Conservation (phyloP, 1,140 invertebrate species). For the Lordiphosa stackelbergi region DNA sequence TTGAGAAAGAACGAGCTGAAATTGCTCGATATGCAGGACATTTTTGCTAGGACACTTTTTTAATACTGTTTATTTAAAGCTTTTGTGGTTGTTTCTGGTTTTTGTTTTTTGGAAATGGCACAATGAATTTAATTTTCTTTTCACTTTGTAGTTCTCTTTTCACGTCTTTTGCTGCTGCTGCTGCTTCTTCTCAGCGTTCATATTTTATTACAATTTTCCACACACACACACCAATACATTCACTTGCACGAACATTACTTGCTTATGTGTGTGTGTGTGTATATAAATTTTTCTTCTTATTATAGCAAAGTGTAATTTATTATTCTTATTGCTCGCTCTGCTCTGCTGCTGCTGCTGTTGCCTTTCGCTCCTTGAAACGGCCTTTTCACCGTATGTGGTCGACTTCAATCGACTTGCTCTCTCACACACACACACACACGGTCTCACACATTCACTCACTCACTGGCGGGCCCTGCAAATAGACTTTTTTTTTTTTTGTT, state of each 20-base stretch:
- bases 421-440: conserved; percentile 36
- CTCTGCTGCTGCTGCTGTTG: conserved; percentile 21
- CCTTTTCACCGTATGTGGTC: conserved; percentile 73
- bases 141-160: conserved; percentile 40
- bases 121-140: conserved; percentile 46
- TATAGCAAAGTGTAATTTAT: conserved; percentile 76
- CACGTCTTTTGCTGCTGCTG: conserved; percentile 20
- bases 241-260: conserved; percentile 32
- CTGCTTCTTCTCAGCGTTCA: conserved; percentile 41
- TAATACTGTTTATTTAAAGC: conserved; percentile 59
- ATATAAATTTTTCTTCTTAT: conserved; percentile 74
- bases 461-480: conserved; percentile 56
- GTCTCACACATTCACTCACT: conserved; percentile 24
- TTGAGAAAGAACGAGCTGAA: conserved; percentile 76
- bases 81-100: too few relatives aligned
- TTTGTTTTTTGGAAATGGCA: conserved; percentile 25
- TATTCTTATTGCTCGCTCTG: conserved; percentile 73
- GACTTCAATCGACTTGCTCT: conserved; percentile 46
- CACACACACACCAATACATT: conserved; percentile 49
- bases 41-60: conserved; percentile 43
- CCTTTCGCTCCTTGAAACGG: conserved; percentile 70
- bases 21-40: conserved; percentile 77
- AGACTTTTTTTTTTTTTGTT: conserved; percentile 58
- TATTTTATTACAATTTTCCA: conserved; percentile 75
- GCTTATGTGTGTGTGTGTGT: conserved; percentile 34